Evolutionary conservation across 2,797 vertebrate species (phyloP).

Genomic region (Ceyx erithaca): DNA sequence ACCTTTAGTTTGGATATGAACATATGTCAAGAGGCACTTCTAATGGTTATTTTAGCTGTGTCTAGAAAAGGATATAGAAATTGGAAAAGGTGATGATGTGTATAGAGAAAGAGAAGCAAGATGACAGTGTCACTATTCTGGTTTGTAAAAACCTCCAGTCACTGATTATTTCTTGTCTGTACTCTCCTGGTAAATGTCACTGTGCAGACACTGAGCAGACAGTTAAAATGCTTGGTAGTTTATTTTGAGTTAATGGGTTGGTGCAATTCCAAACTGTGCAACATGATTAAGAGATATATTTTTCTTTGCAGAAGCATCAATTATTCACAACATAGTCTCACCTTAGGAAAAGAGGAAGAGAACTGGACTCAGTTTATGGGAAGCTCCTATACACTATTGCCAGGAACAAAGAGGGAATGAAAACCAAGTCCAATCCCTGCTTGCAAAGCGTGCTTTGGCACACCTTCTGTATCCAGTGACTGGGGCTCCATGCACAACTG

Average conservation of each 20-base stretch:
- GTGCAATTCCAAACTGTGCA: conserved; percentile 16
- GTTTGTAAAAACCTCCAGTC: conserved; percentile 7
- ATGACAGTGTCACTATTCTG: conserved; percentile 35
- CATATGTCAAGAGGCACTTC: not conserved
- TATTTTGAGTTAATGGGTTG: conserved; percentile 44
- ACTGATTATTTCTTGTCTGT: conserved; percentile 11
- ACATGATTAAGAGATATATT: conserved; percentile 1
- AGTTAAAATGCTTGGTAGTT: conserved; percentile 36
- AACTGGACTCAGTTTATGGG: not conserved
- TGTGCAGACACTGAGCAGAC: conserved; percentile 43
- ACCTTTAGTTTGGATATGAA: not conserved
- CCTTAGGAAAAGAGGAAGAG: conserved; percentile 2
- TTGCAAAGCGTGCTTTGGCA: not conserved
- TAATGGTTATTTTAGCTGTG: not conserved
- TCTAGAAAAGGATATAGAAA: not conserved
- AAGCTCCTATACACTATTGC: not conserved
- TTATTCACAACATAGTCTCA: not conserved
- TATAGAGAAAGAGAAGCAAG: not conserved
- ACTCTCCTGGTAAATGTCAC: conserved; percentile 34
- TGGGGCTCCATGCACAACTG: not conserved
- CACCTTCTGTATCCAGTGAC: not conserved
- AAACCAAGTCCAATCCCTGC: not conserved
- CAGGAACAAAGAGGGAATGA: not conserved
- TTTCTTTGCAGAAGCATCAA: conserved; percentile 24
- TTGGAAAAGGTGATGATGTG: not conserved